phyloP scores from a whole-genome alignment of 2,888 invertebrate species.

The Pachymerium ferrugineum region DNA sequence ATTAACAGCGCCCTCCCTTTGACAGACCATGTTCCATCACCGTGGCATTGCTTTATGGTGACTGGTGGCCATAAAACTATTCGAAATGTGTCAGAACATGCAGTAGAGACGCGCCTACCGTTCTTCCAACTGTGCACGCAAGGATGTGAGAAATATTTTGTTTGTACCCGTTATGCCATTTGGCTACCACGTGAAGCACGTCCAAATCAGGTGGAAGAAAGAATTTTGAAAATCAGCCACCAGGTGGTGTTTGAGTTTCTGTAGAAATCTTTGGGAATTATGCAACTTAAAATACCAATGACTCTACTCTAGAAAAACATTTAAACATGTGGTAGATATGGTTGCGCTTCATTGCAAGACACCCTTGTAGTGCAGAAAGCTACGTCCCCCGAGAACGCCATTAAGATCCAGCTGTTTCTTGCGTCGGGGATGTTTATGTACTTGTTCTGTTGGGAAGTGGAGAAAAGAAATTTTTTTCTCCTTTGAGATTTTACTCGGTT shows the following conservation, averaged over 20 bases:
- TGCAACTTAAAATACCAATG: not conserved
- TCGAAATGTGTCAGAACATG: constrained; percentile 32
- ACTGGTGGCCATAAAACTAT: constrained; percentile 20
- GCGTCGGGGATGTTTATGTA: constrained; percentile 21
- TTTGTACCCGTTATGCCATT: not conserved
- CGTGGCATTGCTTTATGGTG: constrained; percentile 32
- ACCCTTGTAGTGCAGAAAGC: constrained; percentile 20
- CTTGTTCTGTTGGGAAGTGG: constrained; percentile 27
- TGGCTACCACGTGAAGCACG: not conserved
- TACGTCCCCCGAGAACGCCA: not conserved
- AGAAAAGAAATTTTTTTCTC: constrained; percentile 20
- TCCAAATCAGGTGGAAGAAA: not conserved
- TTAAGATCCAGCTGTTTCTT: constrained; percentile 23
- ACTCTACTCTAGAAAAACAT: not conserved
- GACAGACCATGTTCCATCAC: constrained; percentile 33
- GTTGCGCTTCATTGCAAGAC: constrained; percentile 15
- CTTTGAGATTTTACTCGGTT: not conserved
- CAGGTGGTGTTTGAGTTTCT: not conserved
- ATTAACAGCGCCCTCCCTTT: constrained; percentile 32
- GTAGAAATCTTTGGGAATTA: constrained; percentile 5
- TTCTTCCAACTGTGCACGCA: not conserved
- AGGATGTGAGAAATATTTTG: constrained; percentile 5
- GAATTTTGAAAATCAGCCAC: constrained; percentile 1
- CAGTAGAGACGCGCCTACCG: constrained; percentile 1
- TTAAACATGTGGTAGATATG: constrained; percentile 13